Percentiles rank a stretch among this genome's conserved stretches.
These are phyloP conservation scores for Amphilophus citrinellus DNA, from an alignment of 2,113 vertebrate species.

Conservation along the genomic window DNA sequence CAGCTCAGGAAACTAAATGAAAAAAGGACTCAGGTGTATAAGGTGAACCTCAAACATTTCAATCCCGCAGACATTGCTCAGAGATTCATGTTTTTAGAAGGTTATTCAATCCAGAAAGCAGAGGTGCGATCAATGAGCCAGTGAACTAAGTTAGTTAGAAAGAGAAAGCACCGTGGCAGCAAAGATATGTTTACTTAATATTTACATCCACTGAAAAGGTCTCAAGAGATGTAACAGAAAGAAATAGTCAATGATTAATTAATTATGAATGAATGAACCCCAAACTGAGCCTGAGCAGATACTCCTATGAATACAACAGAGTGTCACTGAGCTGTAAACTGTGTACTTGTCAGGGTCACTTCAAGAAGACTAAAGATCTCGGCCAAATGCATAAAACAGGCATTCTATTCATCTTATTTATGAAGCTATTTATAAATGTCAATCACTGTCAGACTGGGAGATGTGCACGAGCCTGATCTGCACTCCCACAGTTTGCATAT, in stretches of 20 bases:
- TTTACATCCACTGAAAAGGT: neutral
- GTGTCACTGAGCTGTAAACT: neutral
- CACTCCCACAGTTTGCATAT: neutral
- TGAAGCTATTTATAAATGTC: neutral
- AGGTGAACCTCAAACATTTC: neutral
- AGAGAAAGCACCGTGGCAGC: fast-evolving
- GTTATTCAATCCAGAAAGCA: fast-evolving
- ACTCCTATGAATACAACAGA: too few relatives aligned
- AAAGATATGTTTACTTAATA: neutral
- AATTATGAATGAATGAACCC: too few relatives aligned
- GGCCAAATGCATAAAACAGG: neutral
- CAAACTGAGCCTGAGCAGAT: too few relatives aligned
- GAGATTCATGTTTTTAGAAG: neutral
- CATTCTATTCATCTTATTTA: neutral
- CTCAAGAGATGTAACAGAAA: neutral
- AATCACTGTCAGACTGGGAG: neutral
- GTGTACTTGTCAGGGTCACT: neutral
- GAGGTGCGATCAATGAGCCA: neutral
- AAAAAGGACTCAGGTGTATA: neutral
- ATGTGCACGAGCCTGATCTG: neutral
- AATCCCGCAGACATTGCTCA: neutral
- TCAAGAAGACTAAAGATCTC: neutral
- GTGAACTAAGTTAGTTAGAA: neutral
- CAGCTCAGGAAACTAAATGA: fast-evolving
- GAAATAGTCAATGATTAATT: neutral